These are phyloP conservation scores for Colossoma macropomum DNA, from an alignment of 2,113 vertebrate species.

Conservation along the genomic window DNA sequence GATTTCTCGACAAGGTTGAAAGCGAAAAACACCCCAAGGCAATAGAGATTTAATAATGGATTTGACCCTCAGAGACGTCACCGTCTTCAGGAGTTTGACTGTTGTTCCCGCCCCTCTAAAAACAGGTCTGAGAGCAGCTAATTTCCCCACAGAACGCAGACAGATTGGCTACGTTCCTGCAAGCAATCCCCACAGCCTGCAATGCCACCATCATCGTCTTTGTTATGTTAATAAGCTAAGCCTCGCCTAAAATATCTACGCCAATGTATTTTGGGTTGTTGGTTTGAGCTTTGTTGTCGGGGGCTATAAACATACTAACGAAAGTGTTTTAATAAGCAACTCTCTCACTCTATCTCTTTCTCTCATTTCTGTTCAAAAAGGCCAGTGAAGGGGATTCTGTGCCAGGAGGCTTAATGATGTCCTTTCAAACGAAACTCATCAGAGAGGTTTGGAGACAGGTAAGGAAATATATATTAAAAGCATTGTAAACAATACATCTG, in stretches of 20 bases:
- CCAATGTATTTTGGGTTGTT: constrained; percentile 46
- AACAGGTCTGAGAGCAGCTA: constrained; percentile 51
- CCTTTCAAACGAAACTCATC: constrained; percentile 32
- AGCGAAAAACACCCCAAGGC: constrained; percentile 12
- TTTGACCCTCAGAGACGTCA: constrained; percentile 46
- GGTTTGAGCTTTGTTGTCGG: constrained; percentile 52
- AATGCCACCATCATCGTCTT: constrained; percentile 52
- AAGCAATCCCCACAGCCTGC: constrained; percentile 43
- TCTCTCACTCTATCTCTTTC: constrained; percentile 5
- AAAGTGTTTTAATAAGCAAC: constrained; percentile 48
- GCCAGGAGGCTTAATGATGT: constrained; percentile 45
- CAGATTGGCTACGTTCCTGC: constrained; percentile 55
- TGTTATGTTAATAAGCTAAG: constrained; percentile 61
- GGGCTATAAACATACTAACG: constrained; percentile 55
- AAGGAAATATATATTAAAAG: constrained; percentile 28
- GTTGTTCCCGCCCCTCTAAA: constrained; percentile 32
- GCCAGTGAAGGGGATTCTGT: constrained; percentile 16
- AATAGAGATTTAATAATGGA: constrained; percentile 41
- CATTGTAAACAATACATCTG: background rate
- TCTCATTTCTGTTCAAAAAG: constrained; percentile 42
- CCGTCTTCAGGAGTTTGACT: constrained; percentile 29
- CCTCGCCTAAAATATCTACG: constrained; percentile 51
- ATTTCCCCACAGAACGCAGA: constrained; percentile 52
- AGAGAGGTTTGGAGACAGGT: constrained; percentile 26
- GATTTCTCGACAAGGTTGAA: constrained; percentile 7